Evolutionary conservation across 2,113 vertebrate species (phyloP), one percentile per base, ranked within the genome.

Genomic region (Corvus cornix): DNA sequence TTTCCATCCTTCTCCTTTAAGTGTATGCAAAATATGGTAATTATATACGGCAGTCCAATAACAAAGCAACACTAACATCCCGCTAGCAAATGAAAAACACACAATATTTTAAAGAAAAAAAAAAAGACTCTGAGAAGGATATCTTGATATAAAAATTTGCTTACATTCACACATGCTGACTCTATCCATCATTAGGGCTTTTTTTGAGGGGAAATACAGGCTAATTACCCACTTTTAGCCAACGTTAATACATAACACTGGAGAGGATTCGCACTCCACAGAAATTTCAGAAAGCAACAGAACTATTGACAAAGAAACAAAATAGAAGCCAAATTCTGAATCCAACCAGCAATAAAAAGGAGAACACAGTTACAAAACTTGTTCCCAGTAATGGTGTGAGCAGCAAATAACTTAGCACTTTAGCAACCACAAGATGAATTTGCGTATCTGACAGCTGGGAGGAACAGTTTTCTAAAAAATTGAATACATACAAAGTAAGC

Each of bases 291-390:
- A 59, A 64, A 88, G 48, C 17, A 69, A 58, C 17, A 46, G 15
- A 84, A 78, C 46, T 77, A 35, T 5, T 62, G 41, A 59, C 26
- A 62, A 72, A 60, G 35, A 68, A 94, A 51, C 17, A 68, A 74
- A 77, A 43, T 0, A 70, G 46, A 73, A 84, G 22, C 16, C 49
- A 67, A 81, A 72, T 64, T 68, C 28, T 44, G 35, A 81, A 81
- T 44, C 9, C 39, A 84, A 51, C 1, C 2, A 3, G 13, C 0
- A 0, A 37, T 24, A 64, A 58, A 43, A 56, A 51, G 13, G 10
- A 81, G 20, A 81, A 68, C 22, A 41, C 27, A 88, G 30, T 37
- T 74, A 91, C 18, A 70, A 46, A 72, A 63, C 30, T 51, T 63
- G 24, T 5, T 88, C 24, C 16, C 48, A 49, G 19, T 31, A 51